Evolutionary conservation across 1,140 invertebrate genomes (phyloP).

Genomic region (Papilio machaon): DNA sequence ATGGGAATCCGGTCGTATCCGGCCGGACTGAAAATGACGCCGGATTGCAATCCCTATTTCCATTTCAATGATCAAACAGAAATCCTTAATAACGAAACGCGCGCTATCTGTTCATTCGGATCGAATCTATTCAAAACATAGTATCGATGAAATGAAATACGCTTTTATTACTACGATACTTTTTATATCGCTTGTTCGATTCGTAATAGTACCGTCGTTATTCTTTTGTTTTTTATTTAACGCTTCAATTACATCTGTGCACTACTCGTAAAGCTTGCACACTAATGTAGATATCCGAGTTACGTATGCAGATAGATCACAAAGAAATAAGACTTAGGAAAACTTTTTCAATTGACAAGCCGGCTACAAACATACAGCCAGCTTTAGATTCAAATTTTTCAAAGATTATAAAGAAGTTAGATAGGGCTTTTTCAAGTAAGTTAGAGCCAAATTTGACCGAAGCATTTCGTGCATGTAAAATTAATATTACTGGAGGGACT

Average conservation of each 20-base stretch:
- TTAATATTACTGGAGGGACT: too few species aligned
- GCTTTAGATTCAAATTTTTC: too few species aligned
- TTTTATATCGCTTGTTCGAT: background rate
- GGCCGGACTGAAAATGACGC: too few species aligned
- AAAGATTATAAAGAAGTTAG: background rate
- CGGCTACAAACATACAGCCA: too few species aligned
- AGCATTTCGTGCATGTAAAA: too few species aligned
- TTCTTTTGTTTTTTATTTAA: conserved; percentile 7
- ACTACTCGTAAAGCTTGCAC: background rate
- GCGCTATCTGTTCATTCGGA: conserved; percentile 31
- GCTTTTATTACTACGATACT: conserved; percentile 11
- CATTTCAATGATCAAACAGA: conserved; percentile 36
- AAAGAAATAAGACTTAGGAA: too few species aligned
- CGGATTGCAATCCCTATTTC: too few species aligned
- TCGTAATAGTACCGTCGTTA: conserved; percentile 1
- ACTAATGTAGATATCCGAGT: too few species aligned
- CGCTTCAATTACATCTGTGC: background rate
- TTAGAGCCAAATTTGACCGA: too few species aligned
- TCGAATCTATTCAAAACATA: conserved; percentile 37
- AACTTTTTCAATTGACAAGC: too few species aligned
- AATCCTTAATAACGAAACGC: conserved; percentile 36
- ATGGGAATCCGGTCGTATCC: too few species aligned
- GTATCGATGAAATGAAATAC: conserved; percentile 31
- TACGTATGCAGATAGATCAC: too few species aligned
- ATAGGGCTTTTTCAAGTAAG: background rate